Percentiles rank a stretch among this genome's conserved stretches.
Conservation (phyloP, 2,113 vertebrate species). For the Tylochromis polylepis region DNA sequence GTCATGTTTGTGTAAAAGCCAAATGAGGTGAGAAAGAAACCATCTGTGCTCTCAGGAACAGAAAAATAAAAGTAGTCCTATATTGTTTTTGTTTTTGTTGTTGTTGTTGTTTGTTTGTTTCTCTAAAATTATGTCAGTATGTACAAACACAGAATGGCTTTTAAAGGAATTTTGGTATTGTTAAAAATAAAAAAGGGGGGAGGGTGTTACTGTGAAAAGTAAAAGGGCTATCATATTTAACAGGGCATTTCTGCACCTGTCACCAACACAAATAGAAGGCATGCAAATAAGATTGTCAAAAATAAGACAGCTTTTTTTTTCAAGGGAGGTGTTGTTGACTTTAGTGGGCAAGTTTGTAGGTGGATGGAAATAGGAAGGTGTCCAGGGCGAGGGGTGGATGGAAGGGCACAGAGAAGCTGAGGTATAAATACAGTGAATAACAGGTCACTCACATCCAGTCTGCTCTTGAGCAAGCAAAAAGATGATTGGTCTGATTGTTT, state of each 20-base stretch:
- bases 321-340: neutral
- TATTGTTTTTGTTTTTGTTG: neutral
- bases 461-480: slow-evolving; percentile 18
- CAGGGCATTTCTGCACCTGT: neutral
- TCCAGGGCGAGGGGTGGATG: neutral
- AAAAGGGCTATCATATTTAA: neutral
- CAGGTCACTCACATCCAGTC: slow-evolving; percentile 9
- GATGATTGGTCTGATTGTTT: slow-evolving; percentile 62
- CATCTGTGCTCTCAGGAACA: slow-evolving; percentile 27
- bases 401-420: neutral
- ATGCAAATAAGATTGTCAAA: neutral
- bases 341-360: neutral
- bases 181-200: neutral
- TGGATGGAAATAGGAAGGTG: neutral
- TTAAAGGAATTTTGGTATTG: neutral
- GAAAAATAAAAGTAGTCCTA: neutral
- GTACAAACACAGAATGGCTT: neutral
- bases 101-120: neutral
- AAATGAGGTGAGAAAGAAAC: slow-evolving; percentile 32
- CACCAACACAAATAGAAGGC: neutral
- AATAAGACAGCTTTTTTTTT: neutral
- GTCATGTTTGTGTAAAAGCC: slow-evolving; percentile 14
- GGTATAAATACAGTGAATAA: slow-evolving; percentile 59
- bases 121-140: neutral
- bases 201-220: neutral